Evolutionary conservation across 2,888 invertebrate species (phyloP), one percentile per base, ranked within the genome.

Genomic region (Celastrina argiolus): DNA sequence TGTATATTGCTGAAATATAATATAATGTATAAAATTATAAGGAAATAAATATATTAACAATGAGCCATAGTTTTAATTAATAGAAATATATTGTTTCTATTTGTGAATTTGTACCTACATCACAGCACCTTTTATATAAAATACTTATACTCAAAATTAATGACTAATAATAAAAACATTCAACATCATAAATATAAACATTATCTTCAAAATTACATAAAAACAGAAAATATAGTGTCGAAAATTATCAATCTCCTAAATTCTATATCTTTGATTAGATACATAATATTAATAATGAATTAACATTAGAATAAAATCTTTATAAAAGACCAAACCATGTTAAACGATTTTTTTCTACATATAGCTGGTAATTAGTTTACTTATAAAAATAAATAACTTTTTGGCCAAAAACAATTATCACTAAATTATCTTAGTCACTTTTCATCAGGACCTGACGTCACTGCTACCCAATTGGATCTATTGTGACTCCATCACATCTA

Each of bases 1-100:
- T 82, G 81, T 84, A 82, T 81, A 83, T 80, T 83, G 81, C 81
- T 80, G 79, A 82, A 77, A 79, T 68, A 66, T 70, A 64, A 51
- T 61, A 58, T 69, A 65, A 71, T 71, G 58, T 64, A 41, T 68
- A 67, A 59, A 69, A 68, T 67, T 68, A 69, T 69, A 70, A 70
- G 70, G 67, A 61, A 67, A 69, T 68, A 67, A 66, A 68, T 68
- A 67, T 69, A 71, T 69, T 63, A n/a, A 64, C 18, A 36, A 41
- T 36, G 10, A 31, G 26, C 28, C 59, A 41, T 45, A 1, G 42
- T 61, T 59, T 41, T 18, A 61, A 28, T 28, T 14, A n/a, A 42
- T n/a, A 65, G 16, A 26, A 7, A n/a, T 12, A 7, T 36, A 3
- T 12, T 16, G 28, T 31, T 51, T 16, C 12, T 8, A 51, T 51